Evolutionary conservation across 92 coral and sea anemone species (phyloP).

Genomic region (Epizoanthus fatuus): DNA sequence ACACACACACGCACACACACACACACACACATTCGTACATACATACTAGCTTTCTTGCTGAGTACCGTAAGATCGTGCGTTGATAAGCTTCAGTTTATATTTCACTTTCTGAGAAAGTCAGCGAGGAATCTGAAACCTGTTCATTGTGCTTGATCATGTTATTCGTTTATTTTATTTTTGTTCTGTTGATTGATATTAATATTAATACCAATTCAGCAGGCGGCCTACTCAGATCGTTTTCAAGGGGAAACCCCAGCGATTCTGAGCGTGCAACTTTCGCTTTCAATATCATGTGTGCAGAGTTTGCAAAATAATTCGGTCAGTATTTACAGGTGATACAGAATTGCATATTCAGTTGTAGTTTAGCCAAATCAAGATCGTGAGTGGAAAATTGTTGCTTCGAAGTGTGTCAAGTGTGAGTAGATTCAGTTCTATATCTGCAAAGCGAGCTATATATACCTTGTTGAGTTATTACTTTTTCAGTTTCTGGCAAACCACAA

Average conservation of each 20-base stretch:
- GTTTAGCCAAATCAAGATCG: neutral
- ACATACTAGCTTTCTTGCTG: neutral
- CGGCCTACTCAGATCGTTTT: too few relatives aligned
- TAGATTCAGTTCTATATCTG: too few relatives aligned
- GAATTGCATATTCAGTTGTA: neutral
- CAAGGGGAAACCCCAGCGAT: neutral
- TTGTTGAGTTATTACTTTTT: too few relatives aligned
- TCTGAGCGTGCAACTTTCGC: neutral
- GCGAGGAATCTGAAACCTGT: neutral
- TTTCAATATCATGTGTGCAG: neutral
- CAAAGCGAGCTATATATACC: too few relatives aligned
- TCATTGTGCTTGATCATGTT: neutral
- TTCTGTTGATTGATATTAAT: too few relatives aligned
- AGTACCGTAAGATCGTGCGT: neutral
- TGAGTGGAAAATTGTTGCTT: too few relatives aligned
- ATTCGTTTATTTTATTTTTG: too few relatives aligned
- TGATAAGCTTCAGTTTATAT: neutral
- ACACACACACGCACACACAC: neutral
- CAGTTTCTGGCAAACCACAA: too few relatives aligned
- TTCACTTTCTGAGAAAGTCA: neutral
- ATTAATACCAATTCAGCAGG: too few relatives aligned
- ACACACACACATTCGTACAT: neutral
- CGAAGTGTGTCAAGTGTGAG: too few relatives aligned
- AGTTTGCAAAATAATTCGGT: neutral
- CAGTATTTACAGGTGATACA: constrained; percentile 6